phyloP scores from a whole-genome alignment of 2,888 invertebrate species.

The Trachelus tabidus region DNA sequence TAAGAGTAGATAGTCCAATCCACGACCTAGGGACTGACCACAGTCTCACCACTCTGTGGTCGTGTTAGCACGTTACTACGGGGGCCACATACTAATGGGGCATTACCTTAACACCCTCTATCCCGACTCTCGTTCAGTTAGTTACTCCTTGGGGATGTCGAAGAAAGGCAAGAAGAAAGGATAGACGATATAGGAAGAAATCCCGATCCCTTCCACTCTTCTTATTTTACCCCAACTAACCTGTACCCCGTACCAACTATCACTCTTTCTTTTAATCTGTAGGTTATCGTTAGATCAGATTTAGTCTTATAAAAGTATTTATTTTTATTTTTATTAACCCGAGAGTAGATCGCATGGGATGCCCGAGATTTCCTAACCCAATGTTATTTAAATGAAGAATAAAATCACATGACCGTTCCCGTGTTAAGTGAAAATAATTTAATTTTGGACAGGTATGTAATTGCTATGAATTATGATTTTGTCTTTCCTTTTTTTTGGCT shows the following conservation, averaged over 20 bases:
- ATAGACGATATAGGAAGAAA: slow-evolving; percentile 22
- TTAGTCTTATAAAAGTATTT: not conserved
- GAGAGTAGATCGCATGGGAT: no score
- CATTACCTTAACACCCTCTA: slow-evolving; percentile 64
- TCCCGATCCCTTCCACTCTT: slow-evolving; percentile 11
- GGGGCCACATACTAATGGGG: slow-evolving; percentile 63
- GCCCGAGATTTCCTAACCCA: no score
- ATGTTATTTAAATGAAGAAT: no score
- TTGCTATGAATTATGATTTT: not conserved
- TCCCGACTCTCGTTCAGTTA: slow-evolving; percentile 61
- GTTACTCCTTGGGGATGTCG: slow-evolving; percentile 60
- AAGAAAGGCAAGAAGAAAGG: slow-evolving; percentile 29
- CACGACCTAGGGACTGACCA: slow-evolving; percentile 42
- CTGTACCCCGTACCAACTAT: not conserved
- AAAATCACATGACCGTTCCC: no score
- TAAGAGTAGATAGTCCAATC: slow-evolving; percentile 26
- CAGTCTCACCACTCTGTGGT: slow-evolving; percentile 46
- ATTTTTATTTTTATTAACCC: not conserved
- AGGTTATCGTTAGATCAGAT: not conserved
- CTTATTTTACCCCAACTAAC: slow-evolving; percentile 12
- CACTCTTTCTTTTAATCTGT: not conserved
- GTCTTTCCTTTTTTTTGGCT: not conserved
- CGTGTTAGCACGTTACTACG: slow-evolving; percentile 56
- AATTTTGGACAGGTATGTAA: not conserved
- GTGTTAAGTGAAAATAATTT: not conserved